These are phyloP conservation scores for Lamellibrachia columna DNA, from an alignment of 2,888 invertebrate genomes.

Conservation along the genomic window DNA sequence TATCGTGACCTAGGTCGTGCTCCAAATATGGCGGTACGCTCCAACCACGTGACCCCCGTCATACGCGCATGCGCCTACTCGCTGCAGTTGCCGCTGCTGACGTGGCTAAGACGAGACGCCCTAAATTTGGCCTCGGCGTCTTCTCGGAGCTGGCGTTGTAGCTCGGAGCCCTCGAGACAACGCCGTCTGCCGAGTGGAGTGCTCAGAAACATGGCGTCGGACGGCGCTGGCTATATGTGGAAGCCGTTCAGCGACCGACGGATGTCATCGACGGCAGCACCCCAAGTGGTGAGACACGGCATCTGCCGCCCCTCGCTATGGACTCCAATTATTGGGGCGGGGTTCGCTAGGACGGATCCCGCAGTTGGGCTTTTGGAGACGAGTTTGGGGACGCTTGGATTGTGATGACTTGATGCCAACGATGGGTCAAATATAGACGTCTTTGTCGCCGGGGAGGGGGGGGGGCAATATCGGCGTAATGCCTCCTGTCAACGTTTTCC, in stretches of 20 bases:
- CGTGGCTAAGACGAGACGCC: background rate
- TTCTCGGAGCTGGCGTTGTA: background rate
- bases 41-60: background rate
- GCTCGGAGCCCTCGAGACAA: background rate
- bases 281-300: background rate
- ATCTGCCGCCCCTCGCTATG: background rate
- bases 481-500: background rate
- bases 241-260: background rate
- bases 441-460: background rate
- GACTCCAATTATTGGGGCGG: background rate
- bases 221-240: slow-evolving; percentile 16
- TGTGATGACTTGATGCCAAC: background rate
- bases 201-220: background rate
- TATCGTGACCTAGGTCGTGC: background rate
- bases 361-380: background rate
- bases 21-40: background rate
- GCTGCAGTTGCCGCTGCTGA: background rate
- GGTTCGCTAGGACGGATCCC: background rate
- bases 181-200: background rate
- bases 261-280: background rate
- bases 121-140: background rate
- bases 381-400: background rate
- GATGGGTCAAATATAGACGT: background rate
- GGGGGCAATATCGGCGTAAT: background rate
- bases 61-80: background rate